A percentile compares a stretch with the other conserved stretches of the same genome.
phyloP scores from a whole-genome alignment of 1,140 invertebrate species.

The Eriosoma lanigerum region DNA sequence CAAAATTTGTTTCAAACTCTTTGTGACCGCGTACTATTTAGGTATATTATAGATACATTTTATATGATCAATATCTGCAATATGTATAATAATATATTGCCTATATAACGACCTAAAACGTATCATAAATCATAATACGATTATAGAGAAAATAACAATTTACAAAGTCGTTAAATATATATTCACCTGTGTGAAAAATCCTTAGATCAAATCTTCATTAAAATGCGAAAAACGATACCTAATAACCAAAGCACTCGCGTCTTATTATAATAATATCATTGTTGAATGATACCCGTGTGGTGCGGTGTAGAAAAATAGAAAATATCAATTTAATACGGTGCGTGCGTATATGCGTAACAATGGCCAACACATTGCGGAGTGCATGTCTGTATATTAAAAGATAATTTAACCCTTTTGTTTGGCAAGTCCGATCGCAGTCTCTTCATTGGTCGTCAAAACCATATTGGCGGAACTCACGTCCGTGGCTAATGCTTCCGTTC shows the following conservation, averaged over 20 bases:
- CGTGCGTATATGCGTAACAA: neutral
- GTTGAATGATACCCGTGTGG: no score
- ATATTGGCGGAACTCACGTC: neutral
- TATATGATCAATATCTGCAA: no score
- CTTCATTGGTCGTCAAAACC: neutral
- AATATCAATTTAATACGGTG: neutral
- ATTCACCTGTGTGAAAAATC: neutral
- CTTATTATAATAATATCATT: neutral
- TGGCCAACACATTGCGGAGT: neutral
- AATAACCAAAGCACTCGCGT: neutral
- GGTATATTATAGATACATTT: no score
- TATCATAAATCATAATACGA: neutral
- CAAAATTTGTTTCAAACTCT: no score
- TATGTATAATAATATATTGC: no score
- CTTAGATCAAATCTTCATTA: neutral
- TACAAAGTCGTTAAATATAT: neutral
- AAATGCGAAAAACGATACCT: neutral
- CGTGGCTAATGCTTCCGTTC: neutral
- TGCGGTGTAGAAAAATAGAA: neutral
- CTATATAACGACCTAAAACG: no score
- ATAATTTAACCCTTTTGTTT: conserved; percentile 4
- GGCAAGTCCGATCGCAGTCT: neutral
- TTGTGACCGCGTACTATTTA: no score
- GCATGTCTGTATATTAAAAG: neutral
- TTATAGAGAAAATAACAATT: neutral